Evolutionary conservation across 2,888 invertebrate genomes (phyloP).

Genomic region (Acanthosepion lycidas): DNA sequence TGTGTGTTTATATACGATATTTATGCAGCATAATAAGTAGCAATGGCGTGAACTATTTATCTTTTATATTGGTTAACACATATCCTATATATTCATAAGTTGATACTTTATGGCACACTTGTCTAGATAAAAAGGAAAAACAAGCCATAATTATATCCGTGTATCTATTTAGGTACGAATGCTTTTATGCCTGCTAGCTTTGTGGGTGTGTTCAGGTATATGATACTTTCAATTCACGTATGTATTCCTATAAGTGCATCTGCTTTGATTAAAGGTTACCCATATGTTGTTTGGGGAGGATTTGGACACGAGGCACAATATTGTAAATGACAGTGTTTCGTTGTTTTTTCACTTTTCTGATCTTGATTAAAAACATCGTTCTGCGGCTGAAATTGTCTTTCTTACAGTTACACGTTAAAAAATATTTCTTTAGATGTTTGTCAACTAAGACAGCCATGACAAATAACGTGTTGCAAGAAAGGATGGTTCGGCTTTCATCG

Average conservation of each 20-base stretch:
- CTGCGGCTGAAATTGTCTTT: too few species aligned
- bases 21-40: not conserved
- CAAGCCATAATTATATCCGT: not conserved
- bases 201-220: not conserved
- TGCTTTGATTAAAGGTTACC: too few species aligned
- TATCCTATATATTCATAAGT: not conserved
- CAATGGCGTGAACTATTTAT: not conserved
- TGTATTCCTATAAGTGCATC: not conserved
- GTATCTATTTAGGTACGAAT: not conserved
- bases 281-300: too few species aligned
- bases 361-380: too few species aligned
- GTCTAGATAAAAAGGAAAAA: not conserved
- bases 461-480: too few species aligned
- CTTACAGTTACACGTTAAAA: too few species aligned
- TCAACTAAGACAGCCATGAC: too few species aligned
- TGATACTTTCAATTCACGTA: not conserved
- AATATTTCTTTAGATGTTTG: too few species aligned
- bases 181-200: not conserved
- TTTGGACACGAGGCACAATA: too few species aligned
- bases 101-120: not conserved
- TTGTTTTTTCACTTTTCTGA: too few species aligned
- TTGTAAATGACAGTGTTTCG: too few species aligned
- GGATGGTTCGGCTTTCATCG: too few species aligned
- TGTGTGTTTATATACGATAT: rapidly evolving
- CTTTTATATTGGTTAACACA: not conserved